A percentile compares a stretch with the other conserved stretches of the same genome.
Conservation (phyloP, 2,113 vertebrate genomes). For the Probosciger aterrimus region DNA sequence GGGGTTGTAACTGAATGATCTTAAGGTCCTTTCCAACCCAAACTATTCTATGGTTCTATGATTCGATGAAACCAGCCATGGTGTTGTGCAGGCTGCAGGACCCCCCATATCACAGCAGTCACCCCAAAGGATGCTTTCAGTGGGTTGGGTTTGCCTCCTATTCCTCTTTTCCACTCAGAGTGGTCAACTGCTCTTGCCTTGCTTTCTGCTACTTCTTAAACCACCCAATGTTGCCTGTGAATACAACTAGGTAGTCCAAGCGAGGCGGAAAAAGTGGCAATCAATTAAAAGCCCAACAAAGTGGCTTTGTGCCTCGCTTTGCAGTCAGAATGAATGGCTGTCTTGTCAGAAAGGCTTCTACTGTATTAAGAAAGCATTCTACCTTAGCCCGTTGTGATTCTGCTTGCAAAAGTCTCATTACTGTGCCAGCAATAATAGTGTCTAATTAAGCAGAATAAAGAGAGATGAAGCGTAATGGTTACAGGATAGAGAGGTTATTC, state of each 20-base stretch:
- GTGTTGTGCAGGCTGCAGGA: neutral
- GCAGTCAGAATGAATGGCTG: neutral
- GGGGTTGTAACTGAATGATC: neutral
- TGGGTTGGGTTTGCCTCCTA: neutral
- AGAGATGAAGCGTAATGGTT: constrained; percentile 35
- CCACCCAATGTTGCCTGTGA: neutral
- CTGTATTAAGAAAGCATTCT: constrained; percentile 12
- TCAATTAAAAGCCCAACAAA: constrained; percentile 7
- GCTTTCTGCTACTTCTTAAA: neutral
- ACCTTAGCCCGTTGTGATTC: constrained; percentile 34
- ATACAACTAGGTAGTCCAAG: neutral
- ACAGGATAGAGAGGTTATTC: constrained; percentile 19
- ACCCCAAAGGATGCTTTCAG: neutral
- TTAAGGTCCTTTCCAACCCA: neutral
- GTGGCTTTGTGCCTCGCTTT: neutral
- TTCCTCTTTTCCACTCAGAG: neutral
- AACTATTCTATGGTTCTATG: neutral
- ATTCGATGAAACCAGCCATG: neutral
- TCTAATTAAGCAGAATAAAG: constrained; percentile 57
- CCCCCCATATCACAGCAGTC: accelerated
- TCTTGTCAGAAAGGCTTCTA: constrained; percentile 14
- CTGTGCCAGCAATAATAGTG: constrained; percentile 45
- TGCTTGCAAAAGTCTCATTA: constrained; percentile 1
- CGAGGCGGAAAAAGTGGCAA: neutral
- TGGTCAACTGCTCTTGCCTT: neutral